A percentile compares a stretch with the other conserved stretches of the same genome.
These are phyloP conservation scores for Bugulina stolonifera DNA, from an alignment of 2,888 invertebrate genomes.

Conservation along the genomic window DNA sequence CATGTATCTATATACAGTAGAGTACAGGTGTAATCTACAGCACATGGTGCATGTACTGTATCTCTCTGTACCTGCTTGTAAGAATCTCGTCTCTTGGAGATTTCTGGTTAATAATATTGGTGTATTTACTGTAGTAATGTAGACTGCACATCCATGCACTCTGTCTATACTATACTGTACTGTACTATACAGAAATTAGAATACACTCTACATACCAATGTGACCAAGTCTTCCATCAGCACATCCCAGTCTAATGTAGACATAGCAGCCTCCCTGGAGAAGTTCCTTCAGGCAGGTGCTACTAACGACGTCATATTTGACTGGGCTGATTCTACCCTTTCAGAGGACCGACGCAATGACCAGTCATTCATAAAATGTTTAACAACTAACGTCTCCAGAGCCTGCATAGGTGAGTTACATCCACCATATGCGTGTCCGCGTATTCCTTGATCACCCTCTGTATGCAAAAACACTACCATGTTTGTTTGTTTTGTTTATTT, in stretches of 20 bases:
- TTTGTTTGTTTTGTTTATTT: too few species aligned
- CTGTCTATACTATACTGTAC: background rate
- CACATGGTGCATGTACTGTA: too few species aligned
- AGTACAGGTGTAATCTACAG: too few species aligned
- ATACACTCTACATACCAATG: constrained; percentile 38
- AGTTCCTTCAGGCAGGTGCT: constrained; percentile 33
- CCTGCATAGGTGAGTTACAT: constrained; percentile 5
- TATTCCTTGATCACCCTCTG: too few species aligned
- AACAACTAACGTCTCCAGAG: background rate
- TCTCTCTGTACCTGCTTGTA: too few species aligned
- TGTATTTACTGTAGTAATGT: too few species aligned
- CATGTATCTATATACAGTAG: too few species aligned
- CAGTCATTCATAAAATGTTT: background rate
- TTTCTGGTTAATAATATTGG: too few species aligned
- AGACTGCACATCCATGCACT: too few species aligned
- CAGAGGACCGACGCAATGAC: background rate
- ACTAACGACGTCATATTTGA: constrained; percentile 55
- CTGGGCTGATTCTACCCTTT: constrained; percentile 61
- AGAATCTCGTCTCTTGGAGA: too few species aligned
- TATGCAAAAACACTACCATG: too few species aligned
- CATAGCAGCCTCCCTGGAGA: constrained; percentile 36
- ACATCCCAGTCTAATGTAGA: constrained; percentile 29
- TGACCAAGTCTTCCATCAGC: constrained; percentile 34
- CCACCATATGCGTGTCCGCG: too few species aligned
- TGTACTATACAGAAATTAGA: constrained; percentile 40